Conservation (phyloP, 2,797 vertebrate genomes). For the Gymnothorax javanicus region DNA sequence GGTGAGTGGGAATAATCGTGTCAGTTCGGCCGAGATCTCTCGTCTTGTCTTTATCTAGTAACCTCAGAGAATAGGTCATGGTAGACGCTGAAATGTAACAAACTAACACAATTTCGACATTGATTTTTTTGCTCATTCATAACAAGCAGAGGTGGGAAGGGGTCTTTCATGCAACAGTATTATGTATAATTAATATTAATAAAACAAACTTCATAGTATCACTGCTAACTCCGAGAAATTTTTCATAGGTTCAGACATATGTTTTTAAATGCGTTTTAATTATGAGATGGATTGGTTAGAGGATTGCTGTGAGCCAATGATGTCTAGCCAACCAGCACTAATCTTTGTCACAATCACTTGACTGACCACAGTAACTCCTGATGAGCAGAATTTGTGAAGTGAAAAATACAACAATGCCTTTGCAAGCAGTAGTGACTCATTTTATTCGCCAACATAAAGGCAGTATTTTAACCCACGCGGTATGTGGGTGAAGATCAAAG, state of each 20-base stretch:
- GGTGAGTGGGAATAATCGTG: background rate
- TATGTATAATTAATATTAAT: background rate
- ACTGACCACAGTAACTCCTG: no score
- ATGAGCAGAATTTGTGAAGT: no score
- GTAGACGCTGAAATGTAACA: slow-evolving; percentile 1
- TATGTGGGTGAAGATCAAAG: background rate
- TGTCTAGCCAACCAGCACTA: no score
- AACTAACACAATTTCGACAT: background rate
- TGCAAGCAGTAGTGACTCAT: background rate
- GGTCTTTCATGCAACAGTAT: background rate
- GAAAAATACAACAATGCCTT: background rate
- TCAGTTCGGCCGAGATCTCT: background rate
- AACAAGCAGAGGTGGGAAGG: background rate
- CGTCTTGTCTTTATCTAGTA: background rate
- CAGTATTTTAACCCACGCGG: background rate
- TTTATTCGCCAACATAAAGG: background rate
- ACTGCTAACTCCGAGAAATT: background rate
- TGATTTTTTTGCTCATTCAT: background rate
- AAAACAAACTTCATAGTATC: slow-evolving; percentile 12
- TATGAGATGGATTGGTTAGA: background rate
- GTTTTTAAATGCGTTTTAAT: background rate
- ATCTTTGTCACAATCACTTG: no score
- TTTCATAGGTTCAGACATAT: background rate
- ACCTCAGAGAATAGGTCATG: background rate
- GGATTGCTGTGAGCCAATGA: no score